Conservation (phyloP, 2,797 vertebrate species). For the Pantherophis vulpinus region DNA sequence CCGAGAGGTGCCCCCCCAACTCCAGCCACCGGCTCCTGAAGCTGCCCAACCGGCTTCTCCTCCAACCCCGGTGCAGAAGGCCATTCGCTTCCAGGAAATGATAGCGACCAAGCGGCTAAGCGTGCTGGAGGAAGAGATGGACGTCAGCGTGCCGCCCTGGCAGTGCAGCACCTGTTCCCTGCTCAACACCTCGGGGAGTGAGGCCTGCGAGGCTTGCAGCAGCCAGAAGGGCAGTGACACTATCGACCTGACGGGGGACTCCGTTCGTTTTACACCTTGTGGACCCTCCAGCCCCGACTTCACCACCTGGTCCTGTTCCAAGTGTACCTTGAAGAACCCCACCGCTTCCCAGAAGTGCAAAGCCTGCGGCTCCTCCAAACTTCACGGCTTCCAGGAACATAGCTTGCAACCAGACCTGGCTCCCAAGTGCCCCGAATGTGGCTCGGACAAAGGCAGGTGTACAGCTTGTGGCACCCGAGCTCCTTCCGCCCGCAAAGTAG, state of each 20-base stretch:
- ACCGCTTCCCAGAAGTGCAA: conserved; percentile 84
- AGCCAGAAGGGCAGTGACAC: conserved; percentile 74
- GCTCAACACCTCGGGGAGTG: conserved; percentile 62
- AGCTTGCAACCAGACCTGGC: conserved; percentile 30
- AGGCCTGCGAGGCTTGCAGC: conserved; percentile 78
- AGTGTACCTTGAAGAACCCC: conserved; percentile 92
- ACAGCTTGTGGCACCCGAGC: conserved; percentile 50
- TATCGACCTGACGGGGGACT: conserved; percentile 88
- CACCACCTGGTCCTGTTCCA: conserved; percentile 92
- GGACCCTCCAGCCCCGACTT: conserved; percentile 94
- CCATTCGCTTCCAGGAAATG: conserved; percentile 76
- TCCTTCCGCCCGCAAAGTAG: conserved; percentile 73
- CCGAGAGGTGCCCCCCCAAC: conserved; percentile 87
- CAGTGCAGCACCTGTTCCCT: conserved; percentile 82
- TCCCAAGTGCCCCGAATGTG: conserved; percentile 75
- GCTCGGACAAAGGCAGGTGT: conserved; percentile 60
- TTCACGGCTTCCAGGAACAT: conserved; percentile 91
- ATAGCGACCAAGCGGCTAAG: conserved; percentile 86
- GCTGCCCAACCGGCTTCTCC: conserved; percentile 66
- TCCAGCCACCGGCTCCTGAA: conserved; percentile 70
- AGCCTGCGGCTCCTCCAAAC: conserved; percentile 88
- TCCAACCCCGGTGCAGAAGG: conserved; percentile 57
- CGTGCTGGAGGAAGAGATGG: conserved; percentile 85
- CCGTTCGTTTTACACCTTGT: conserved; percentile 89
- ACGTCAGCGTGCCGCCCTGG: conserved; percentile 68